These are phyloP conservation scores for Lagorchestes hirsutus DNA, from an alignment of 2,797 vertebrate species.

Conservation along the genomic window DNA sequence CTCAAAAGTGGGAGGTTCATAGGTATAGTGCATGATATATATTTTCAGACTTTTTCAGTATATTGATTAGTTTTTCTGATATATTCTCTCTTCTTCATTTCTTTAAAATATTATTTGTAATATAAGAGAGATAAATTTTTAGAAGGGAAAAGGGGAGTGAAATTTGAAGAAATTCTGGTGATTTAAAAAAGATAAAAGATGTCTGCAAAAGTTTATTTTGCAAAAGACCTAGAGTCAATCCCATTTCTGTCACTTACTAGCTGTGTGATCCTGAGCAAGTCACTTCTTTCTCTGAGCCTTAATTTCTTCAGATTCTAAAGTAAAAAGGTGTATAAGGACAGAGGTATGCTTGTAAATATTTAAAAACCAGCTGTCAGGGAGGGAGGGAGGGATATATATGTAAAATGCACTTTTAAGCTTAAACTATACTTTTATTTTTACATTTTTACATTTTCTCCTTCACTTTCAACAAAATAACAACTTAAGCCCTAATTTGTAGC, in stretches of 20 bases:
- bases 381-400: background rate
- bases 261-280: background rate
- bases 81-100: background rate
- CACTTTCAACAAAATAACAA: background rate
- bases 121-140: background rate
- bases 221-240: background rate
- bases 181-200: background rate
- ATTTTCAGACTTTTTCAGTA: background rate
- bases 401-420: background rate
- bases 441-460: background rate
- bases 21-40: background rate
- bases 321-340: background rate
- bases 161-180: background rate
- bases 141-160: background rate
- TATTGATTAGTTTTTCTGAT: background rate
- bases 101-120: background rate
- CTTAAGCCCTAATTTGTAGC: background rate
- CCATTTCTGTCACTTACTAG: background rate
- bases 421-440: background rate
- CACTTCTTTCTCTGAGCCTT: background rate
- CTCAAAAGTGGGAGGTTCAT: background rate
- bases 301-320: background rate
- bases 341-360: background rate
- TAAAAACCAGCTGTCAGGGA: background rate
- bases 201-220: background rate